These are phyloP conservation scores for Podilymbus podiceps DNA, from an alignment of 2,113 vertebrate genomes.

Conservation along the genomic window DNA sequence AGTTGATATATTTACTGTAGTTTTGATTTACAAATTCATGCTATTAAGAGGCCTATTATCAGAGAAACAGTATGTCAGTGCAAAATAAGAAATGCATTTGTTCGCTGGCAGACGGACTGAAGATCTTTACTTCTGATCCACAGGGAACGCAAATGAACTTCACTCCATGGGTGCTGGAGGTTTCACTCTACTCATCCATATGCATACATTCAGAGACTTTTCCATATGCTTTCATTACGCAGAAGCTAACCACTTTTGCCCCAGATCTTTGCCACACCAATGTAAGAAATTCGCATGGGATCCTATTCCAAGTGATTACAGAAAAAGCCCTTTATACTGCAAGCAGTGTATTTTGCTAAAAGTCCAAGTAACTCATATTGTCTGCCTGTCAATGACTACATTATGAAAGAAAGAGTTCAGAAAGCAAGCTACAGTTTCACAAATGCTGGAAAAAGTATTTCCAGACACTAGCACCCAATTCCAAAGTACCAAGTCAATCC, in stretches of 20 bases:
- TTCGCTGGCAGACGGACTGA: neutral
- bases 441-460: neutral
- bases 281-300: neutral
- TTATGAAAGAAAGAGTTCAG: neutral
- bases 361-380: neutral
- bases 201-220: neutral
- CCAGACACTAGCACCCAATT: neutral
- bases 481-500: neutral
- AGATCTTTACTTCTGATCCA: slow-evolving; percentile 39
- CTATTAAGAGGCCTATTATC: slow-evolving; percentile 24
- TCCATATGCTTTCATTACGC: neutral
- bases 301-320: neutral
- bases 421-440: neutral
- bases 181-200: neutral
- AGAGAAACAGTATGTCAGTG: neutral
- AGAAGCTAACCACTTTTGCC: neutral
- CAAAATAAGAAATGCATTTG: slow-evolving; percentile 31
- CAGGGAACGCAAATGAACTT: neutral
- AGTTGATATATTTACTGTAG: slow-evolving; percentile 26
- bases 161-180: neutral
- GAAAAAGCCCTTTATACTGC: neutral
- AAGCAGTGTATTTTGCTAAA: neutral
- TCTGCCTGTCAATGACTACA: neutral
- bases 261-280: neutral
- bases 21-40: slow-evolving; percentile 63